phyloP scores from a whole-genome alignment of 2,113 vertebrate genomes.

The Laticauda laticaudata region DNA sequence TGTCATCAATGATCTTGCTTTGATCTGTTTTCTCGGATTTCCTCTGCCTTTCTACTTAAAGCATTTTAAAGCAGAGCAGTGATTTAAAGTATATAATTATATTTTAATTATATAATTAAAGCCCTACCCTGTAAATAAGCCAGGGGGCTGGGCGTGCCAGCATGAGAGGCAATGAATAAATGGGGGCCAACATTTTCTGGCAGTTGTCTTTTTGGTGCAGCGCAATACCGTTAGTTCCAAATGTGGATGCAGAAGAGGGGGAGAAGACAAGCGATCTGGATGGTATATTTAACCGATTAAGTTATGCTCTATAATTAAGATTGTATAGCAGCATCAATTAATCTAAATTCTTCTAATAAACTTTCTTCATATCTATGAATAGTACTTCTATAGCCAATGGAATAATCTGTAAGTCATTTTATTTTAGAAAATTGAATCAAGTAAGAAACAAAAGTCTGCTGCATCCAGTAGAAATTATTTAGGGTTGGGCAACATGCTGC shows the following conservation, averaged over 20 bases:
- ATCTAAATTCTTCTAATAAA: constrained; percentile 61
- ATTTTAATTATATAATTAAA: too few relatives aligned
- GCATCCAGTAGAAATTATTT: background rate
- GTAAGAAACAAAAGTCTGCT: constrained; percentile 62
- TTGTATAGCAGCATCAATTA: constrained; percentile 64
- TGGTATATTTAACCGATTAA: constrained; percentile 36
- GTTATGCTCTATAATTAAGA: constrained; percentile 66
- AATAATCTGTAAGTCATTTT: constrained; percentile 70
- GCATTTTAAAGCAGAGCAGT: constrained; percentile 50
- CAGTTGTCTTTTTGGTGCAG: too few relatives aligned
- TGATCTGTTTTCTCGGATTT: constrained; percentile 37
- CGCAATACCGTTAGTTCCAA: too few relatives aligned
- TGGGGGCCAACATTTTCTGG: too few relatives aligned
- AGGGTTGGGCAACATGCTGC: background rate
- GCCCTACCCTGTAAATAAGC: too few relatives aligned
- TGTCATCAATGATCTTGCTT: constrained; percentile 10
- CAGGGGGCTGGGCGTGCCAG: too few relatives aligned
- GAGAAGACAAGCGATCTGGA: too few relatives aligned
- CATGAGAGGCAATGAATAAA: too few relatives aligned
- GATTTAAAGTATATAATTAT: constrained; percentile 54
- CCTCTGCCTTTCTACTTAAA: constrained; percentile 33
- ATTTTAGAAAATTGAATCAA: constrained; percentile 67
- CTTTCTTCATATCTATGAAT: constrained; percentile 66
- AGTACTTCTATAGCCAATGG: constrained; percentile 71
- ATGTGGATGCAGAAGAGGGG: too few relatives aligned